Conservation (phyloP, 2,113 vertebrate species). For the Pimephales promelas region DNA sequence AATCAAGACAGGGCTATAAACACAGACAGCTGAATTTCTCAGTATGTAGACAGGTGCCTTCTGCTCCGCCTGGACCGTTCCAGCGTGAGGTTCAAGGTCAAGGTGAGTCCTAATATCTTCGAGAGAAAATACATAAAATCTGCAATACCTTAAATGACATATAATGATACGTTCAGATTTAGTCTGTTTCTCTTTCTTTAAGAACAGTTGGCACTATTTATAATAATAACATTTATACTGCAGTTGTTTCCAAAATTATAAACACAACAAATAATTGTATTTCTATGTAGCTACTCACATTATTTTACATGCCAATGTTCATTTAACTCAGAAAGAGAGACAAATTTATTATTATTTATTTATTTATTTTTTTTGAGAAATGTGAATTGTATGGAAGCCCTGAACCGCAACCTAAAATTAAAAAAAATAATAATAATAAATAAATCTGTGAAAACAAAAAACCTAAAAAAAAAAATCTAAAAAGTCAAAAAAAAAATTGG, state of each 20-base stretch:
- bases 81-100: constrained; percentile 51
- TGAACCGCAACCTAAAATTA: no score
- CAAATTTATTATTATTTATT: no score
- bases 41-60: constrained; percentile 44
- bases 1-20: constrained; percentile 59
- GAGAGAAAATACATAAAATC: not conserved
- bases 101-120: constrained; percentile 44
- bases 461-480: no score
- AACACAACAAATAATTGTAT: not conserved
- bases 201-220: not conserved
- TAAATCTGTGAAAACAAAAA: no score
- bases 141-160: constrained; percentile 14
- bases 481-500: no score
- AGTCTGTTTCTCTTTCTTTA: not conserved
- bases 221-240: not conserved
- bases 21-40: constrained; percentile 47
- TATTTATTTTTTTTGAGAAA: no score
- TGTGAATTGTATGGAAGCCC: no score
- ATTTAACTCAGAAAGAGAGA: not conserved
- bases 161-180: not conserved
- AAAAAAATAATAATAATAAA: no score
- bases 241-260: not conserved
- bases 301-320: not conserved
- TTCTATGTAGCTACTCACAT: not conserved
- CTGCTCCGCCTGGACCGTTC: not conserved